Evolutionary conservation across 2,797 vertebrate species (phyloP).

Genomic region (Sebastes itinus): DNA sequence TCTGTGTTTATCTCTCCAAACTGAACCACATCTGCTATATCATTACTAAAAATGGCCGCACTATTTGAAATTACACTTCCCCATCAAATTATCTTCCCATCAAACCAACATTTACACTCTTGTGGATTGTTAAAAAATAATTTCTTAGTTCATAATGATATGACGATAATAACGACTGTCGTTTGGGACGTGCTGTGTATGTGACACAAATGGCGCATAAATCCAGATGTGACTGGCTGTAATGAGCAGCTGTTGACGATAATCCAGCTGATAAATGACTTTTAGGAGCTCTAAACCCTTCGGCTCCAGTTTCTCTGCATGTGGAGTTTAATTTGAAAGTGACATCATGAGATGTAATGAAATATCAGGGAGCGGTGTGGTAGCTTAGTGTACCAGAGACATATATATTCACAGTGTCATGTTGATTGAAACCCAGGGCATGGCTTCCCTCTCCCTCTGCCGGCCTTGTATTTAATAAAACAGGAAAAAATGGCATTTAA

Average conservation of each 20-base stretch:
- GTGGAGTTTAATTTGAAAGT: conserved; percentile 65
- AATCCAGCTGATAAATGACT: conserved; percentile 77
- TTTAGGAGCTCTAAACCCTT: conserved; percentile 66
- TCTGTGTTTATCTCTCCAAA: not conserved
- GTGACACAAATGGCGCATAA: conserved; percentile 73
- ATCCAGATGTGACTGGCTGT: conserved; percentile 75
- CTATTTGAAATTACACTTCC: not conserved
- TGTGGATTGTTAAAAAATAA: conserved; percentile 17
- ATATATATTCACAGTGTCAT: conserved; percentile 21
- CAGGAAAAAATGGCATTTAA: not conserved
- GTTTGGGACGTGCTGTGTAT: conserved; percentile 51
- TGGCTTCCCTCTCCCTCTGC: not conserved
- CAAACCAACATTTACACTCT: conserved; percentile 24
- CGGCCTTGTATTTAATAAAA: conserved; percentile 3
- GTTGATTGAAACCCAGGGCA: conserved; percentile 41
- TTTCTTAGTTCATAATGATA: conserved; percentile 32
- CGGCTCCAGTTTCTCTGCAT: conserved; percentile 49
- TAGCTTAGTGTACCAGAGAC: conserved; percentile 37
- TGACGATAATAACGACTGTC: conserved; percentile 45
- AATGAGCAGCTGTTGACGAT: conserved; percentile 75
- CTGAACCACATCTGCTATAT: not conserved
- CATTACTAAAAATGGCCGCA: conserved; percentile 1
- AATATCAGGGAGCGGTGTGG: conserved; percentile 54
- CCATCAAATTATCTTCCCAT: conserved; percentile 15
- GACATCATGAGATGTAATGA: conserved; percentile 68